These are phyloP conservation scores for Drosophila arawakana DNA, from an alignment of 1,140 invertebrate species.

Conservation along the genomic window DNA sequence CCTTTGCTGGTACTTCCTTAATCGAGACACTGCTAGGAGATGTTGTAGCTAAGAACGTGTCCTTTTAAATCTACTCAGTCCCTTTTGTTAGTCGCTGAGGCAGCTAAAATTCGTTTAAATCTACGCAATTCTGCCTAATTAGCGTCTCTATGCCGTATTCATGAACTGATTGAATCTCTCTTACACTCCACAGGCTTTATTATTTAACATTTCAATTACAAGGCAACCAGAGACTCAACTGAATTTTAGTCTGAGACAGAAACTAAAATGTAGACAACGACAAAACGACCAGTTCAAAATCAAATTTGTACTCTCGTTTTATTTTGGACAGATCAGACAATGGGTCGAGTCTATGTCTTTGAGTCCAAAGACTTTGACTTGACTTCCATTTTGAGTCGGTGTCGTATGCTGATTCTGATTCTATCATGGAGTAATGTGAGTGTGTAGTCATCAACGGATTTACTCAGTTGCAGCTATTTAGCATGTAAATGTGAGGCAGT, in stretches of 20 bases:
- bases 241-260: not conserved
- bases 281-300: constrained; percentile 46
- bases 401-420: not conserved
- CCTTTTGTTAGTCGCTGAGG: constrained; percentile 44
- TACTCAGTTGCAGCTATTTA: constrained; percentile 70
- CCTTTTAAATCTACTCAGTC: not conserved
- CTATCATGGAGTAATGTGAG: not conserved
- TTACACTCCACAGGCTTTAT: constrained; percentile 73
- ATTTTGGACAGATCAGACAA: constrained; percentile 51
- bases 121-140: constrained; percentile 65
- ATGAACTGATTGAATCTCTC: constrained; percentile 77
- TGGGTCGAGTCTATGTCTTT: constrained; percentile 9
- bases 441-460: constrained; percentile 54
- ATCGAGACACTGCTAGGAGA: not conserved
- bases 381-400: not conserved
- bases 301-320: constrained; percentile 57
- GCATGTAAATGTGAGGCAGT: constrained; percentile 77
- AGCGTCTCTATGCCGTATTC: constrained; percentile 52
- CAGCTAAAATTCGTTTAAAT: constrained; percentile 47
- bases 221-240: constrained; percentile 26
- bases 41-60: constrained; percentile 8
- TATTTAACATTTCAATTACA: constrained; percentile 82
- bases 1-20: constrained; percentile 4
- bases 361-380: constrained; percentile 22
- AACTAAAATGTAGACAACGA: not conserved